Percentiles rank a stretch among this genome's conserved stretches.
These are phyloP conservation scores for Helicorthomorpha holstii DNA, from an alignment of 1,140 invertebrate species.

Conservation along the genomic window DNA sequence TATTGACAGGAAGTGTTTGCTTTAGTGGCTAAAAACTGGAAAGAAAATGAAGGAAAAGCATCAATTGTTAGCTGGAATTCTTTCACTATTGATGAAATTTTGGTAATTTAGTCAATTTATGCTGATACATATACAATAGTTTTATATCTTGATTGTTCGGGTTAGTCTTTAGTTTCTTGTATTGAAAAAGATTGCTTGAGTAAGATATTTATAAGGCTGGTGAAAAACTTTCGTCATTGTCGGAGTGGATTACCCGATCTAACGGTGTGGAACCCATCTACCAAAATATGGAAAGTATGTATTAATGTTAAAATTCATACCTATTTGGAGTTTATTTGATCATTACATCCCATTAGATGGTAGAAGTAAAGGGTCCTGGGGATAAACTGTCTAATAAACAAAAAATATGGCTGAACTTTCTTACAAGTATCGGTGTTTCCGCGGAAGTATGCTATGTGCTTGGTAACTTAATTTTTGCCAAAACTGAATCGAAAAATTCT, in stretches of 20 bases:
- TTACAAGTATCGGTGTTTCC: too few relatives aligned
- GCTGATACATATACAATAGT: constrained; percentile 5
- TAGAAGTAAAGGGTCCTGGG: too few relatives aligned
- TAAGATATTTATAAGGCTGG: constrained; percentile 41
- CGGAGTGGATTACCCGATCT: constrained; percentile 64
- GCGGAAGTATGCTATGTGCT: too few relatives aligned
- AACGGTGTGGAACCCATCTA: constrained; percentile 47
- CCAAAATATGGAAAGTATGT: constrained; percentile 23
- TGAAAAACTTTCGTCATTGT: constrained; percentile 37
- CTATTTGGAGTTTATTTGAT: too few relatives aligned
- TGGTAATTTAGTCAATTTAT: constrained; percentile 25
- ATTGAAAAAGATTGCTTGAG: constrained; percentile 34
- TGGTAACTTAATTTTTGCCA: too few relatives aligned
- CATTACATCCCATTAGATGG: too few relatives aligned
- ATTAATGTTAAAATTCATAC: too few relatives aligned
- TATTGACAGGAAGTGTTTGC: too few relatives aligned
- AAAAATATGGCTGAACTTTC: too few relatives aligned
- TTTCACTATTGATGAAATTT: constrained; percentile 28
- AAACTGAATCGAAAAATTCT: too few relatives aligned
- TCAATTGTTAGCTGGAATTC: constrained; percentile 33
- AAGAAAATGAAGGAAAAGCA: constrained; percentile 23
- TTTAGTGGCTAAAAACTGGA: too few relatives aligned
- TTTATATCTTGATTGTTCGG: constrained; percentile 12
- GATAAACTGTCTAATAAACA: too few relatives aligned
- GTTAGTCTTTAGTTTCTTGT: constrained; percentile 34